phyloP scores from a whole-genome alignment of 1,140 invertebrate species.

The Heliconius eleuchia region DNA sequence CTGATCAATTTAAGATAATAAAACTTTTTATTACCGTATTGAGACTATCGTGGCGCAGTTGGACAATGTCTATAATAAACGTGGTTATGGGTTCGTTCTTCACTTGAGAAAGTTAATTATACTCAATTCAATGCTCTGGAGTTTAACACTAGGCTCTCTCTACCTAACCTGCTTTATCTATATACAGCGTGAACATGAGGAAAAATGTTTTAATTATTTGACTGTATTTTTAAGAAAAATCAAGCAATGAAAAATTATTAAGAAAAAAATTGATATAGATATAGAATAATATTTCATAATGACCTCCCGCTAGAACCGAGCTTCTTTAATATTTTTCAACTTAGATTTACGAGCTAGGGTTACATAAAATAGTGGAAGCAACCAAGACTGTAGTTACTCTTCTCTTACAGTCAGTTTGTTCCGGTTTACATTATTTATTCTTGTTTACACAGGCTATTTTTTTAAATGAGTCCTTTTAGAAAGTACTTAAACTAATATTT shows the following conservation, averaged over 20 bases:
- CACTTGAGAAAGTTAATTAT: too few relatives aligned
- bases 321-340: constrained; percentile 8
- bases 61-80: too few relatives aligned
- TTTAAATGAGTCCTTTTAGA: background rate
- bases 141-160: too few relatives aligned
- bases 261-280: background rate
- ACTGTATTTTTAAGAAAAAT: background rate
- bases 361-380: background rate
- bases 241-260: background rate
- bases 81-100: too few relatives aligned
- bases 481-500: background rate
- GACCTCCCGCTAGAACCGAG: background rate
- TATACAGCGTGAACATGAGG: too few relatives aligned
- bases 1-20: too few relatives aligned
- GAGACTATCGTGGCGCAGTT: too few relatives aligned
- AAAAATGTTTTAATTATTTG: background rate
- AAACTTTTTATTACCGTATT: too few relatives aligned
- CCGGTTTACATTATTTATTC: background rate
- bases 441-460: background rate
- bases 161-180: too few relatives aligned
- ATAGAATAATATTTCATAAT: background rate
- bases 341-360: constrained; percentile 1
- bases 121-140: too few relatives aligned
- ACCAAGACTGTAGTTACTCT: background rate
- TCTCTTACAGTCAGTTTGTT: background rate